Base-by-base conservation (phyloP, 2,888 invertebrate species). In the Scaptomyza reducta region DNA sequence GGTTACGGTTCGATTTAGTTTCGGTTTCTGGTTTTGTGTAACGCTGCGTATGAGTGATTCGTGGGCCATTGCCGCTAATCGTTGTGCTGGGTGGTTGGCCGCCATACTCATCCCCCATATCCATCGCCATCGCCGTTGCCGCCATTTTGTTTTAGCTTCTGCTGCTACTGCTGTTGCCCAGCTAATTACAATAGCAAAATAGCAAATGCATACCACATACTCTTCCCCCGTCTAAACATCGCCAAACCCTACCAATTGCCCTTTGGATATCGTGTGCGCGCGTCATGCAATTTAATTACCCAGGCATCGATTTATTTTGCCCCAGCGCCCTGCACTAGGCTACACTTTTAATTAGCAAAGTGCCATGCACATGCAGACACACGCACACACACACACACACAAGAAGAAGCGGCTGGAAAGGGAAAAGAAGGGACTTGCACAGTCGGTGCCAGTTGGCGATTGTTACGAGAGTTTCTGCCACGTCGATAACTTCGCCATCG, bases 261-360 rank as follows among this genome's bases (percentile, higher is more conserved):
- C 14, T 14, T 46, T 57, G 62, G 56, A 54, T 74, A 55, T 70
- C 70, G 74, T 74, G 74, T 74, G 70, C 70, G 63, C 66, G 70
- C 77, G 74, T 79, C 83, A 81, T 73, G 77, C 87, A 87, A 78
- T 87, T 86, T 88, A 87, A 87, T 87, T 87, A 88, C 82, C 83
- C 77, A 66, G 74, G 59, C 82, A 87, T 87, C 85, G 87, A 87
- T 88, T 87, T 84, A 81, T 81, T 87, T 74, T 69, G 68, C 64
- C 72, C 65, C 74, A 56, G 70, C 79, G 70, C 74, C 70, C 77
- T 69, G 68, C 69, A 73, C 58, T 81, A 66, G 64, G 83, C 83
- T 84, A 72, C 80, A 77, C 87, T 83, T 83, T 84, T 84, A 84
- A 84, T 86, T 84, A 84, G 81, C 80, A 83, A 83, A 82, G 80